Conservation (phyloP, 2,113 vertebrate species). For the Loxodonta africana region DNA sequence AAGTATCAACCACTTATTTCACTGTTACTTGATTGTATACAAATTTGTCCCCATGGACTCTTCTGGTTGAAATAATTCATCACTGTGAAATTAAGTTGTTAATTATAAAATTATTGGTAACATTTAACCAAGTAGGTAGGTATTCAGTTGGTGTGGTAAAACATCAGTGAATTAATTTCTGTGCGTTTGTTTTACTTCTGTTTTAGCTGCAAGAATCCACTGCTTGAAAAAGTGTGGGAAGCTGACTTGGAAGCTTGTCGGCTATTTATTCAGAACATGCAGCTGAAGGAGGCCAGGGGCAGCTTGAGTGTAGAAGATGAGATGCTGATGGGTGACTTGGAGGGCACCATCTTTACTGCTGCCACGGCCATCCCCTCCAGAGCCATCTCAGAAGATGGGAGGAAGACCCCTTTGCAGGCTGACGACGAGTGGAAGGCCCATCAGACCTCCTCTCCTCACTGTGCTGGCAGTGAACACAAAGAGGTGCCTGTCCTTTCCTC, state of each 20-base stretch:
- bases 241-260: conserved; percentile 95
- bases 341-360: conserved; percentile 52
- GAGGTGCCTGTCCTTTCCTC: conserved; percentile 89
- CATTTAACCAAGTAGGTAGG: background rate
- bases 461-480: conserved; percentile 88
- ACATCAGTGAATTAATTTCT: background rate
- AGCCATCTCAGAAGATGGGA: conserved; percentile 75
- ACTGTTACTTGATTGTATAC: background rate
- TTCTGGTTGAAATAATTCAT: background rate
- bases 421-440: conserved; percentile 83
- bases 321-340: conserved; percentile 69
- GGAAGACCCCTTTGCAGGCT: conserved; percentile 86
- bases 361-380: accelerated
- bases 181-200: background rate
- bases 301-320: conserved; percentile 86
- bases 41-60: background rate
- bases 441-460: conserved; percentile 81
- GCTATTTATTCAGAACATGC: conserved; percentile 90
- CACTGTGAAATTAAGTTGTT: background rate
- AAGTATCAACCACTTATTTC: background rate
- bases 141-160: background rate
- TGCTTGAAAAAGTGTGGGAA: conserved; percentile 93
- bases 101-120: background rate
- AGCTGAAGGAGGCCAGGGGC: conserved; percentile 87
- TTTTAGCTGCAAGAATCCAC: conserved; percentile 90